phyloP scores from a whole-genome alignment of 1,140 invertebrate species.

The Sinella curviseta region DNA sequence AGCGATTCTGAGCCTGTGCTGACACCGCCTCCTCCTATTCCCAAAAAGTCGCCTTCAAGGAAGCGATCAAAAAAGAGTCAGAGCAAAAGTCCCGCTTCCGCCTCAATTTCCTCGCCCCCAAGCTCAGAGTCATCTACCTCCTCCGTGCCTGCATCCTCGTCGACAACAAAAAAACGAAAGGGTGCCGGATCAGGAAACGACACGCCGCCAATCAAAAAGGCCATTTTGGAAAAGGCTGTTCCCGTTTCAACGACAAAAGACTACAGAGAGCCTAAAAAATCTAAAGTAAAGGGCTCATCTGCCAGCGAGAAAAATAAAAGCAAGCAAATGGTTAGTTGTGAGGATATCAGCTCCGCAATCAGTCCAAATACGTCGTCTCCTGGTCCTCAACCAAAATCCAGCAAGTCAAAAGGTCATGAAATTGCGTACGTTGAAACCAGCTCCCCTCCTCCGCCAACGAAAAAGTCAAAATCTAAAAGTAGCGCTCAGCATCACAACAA shows the following conservation, averaged over 20 bases:
- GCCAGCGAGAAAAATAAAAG: slow-evolving; percentile 25
- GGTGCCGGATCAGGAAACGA: background rate
- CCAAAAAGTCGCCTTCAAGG: slow-evolving; percentile 22
- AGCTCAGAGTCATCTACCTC: slow-evolving; percentile 30
- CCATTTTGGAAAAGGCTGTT: slow-evolving; percentile 33
- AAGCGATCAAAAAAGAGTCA: slow-evolving; percentile 32
- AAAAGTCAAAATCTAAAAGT: slow-evolving; percentile 1
- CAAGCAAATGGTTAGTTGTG: slow-evolving; percentile 28
- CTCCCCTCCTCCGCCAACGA: background rate
- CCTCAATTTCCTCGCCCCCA: slow-evolving; percentile 24
- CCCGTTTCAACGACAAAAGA: slow-evolving; percentile 30
- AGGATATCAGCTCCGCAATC: slow-evolving; percentile 29
- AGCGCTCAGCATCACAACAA: slow-evolving; percentile 7
- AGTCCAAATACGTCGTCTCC: slow-evolving; percentile 21
- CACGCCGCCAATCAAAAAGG: slow-evolving; percentile 27
- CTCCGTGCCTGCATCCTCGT: slow-evolving; percentile 6
- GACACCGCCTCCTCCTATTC: slow-evolving; percentile 10
- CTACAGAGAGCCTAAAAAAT: slow-evolving; percentile 27
- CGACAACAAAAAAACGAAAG: slow-evolving; percentile 15
- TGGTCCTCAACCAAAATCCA: background rate
- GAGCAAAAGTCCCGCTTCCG: slow-evolving; percentile 33
- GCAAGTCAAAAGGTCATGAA: slow-evolving; percentile 5
- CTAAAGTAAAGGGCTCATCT: slow-evolving; percentile 18
- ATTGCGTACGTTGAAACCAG: background rate
- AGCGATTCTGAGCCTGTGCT: slow-evolving; percentile 24